Conservation (phyloP, 2,113 vertebrate genomes). For the Lota lota region DNA sequence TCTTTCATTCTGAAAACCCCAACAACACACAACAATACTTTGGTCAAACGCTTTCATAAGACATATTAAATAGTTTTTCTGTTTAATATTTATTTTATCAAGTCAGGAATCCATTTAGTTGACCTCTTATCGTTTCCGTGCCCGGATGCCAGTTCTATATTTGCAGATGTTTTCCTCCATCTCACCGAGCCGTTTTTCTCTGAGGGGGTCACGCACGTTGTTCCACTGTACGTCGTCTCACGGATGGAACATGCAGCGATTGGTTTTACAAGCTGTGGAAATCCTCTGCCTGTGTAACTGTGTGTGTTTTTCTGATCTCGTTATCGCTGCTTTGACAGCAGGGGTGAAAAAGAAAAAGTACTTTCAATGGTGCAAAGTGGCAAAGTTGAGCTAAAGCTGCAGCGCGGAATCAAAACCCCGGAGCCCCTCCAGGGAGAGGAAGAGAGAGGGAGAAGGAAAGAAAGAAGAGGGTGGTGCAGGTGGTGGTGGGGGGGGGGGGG, state of each 20-base stretch:
- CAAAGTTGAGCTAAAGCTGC: conserved; percentile 73
- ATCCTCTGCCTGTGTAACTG: conserved; percentile 55
- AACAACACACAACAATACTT: too few species aligned
- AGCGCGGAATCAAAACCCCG: conserved; percentile 70
- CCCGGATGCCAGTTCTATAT: conserved; percentile 45
- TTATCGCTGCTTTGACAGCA: conserved; percentile 68
- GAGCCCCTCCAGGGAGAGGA: conserved; percentile 66
- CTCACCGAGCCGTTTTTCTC: conserved; percentile 26
- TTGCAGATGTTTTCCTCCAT: conserved; percentile 36
- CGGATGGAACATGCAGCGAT: conserved; percentile 46
- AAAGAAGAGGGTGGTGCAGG: conserved; percentile 50
- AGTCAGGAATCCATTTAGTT: too few species aligned
- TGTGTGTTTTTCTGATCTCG: conserved; percentile 64
- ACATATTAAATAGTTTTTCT: too few species aligned
- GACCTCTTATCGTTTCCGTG: conserved; percentile 50
- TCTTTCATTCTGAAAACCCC: background rate
- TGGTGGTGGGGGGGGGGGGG: conserved; percentile 32
- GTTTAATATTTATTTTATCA: too few species aligned
- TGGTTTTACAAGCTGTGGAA: conserved; percentile 55
- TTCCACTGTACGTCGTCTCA: conserved; percentile 37
- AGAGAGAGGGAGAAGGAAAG: conserved; percentile 52
- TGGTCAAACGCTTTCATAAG: too few species aligned
- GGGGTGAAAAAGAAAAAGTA: conserved; percentile 65
- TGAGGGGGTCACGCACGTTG: conserved; percentile 3
- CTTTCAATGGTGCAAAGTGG: conserved; percentile 69